Evolutionary conservation across 92 coral and sea anemone species (phyloP).

Genomic region (Epizoanthus rinbou): DNA sequence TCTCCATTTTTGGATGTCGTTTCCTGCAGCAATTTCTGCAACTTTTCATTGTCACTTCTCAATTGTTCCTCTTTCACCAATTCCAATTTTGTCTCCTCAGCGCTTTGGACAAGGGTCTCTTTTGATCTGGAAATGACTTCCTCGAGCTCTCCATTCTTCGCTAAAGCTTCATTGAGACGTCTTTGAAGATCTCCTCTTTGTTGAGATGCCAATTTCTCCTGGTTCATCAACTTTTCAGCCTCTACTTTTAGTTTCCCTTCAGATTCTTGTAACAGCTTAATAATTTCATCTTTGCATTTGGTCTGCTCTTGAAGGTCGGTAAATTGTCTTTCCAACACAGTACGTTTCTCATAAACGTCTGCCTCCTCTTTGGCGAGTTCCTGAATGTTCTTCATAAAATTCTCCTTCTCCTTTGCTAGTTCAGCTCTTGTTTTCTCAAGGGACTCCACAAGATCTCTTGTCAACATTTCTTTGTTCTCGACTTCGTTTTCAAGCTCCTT

Average conservation of each 20-base stretch:
- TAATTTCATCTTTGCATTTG: background rate
- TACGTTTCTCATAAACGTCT: slow-evolving; percentile 16
- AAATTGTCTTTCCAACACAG: slow-evolving; percentile 41
- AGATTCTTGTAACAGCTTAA: slow-evolving; percentile 10
- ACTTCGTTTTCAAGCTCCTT: slow-evolving; percentile 43
- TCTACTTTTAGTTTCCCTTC: slow-evolving; percentile 11
- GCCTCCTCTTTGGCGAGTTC: slow-evolving; percentile 46
- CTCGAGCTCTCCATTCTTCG: slow-evolving; percentile 7
- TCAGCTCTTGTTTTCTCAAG: slow-evolving; percentile 69
- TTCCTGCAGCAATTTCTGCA: slow-evolving; percentile 17
- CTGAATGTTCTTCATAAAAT: slow-evolving; percentile 29
- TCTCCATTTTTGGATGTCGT: background rate
- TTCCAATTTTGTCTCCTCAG: slow-evolving; percentile 36
- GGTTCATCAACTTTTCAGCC: background rate
- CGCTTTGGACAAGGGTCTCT: background rate
- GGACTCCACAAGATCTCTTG: slow-evolving; percentile 69
- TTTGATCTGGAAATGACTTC: slow-evolving; percentile 19
- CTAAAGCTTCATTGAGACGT: slow-evolving; percentile 10
- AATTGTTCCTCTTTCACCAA: slow-evolving; percentile 4
- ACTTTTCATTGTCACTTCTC: background rate
- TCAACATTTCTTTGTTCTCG: slow-evolving; percentile 52
- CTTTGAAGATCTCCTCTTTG: slow-evolving; percentile 26
- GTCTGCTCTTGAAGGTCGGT: slow-evolving; percentile 6
- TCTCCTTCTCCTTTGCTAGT: slow-evolving; percentile 62
- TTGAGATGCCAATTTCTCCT: background rate